Conservation (phyloP, 2,797 vertebrate species). For the Schizopygopsis pylzovi region DNA sequence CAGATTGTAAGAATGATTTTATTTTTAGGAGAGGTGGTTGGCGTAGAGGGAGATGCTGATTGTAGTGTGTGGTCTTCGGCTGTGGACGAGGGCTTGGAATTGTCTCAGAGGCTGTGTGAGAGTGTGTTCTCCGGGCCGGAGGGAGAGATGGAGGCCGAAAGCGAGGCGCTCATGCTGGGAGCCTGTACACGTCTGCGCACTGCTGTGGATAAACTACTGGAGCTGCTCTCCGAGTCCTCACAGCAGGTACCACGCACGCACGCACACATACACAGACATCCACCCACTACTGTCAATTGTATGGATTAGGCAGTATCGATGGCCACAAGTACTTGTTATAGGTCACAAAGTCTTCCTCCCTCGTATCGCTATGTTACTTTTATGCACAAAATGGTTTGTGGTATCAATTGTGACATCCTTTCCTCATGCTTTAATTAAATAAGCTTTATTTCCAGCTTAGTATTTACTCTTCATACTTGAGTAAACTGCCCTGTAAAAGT, state of each 20-base stretch:
- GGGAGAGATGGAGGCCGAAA: slow-evolving; percentile 76
- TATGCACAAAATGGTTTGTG: background rate
- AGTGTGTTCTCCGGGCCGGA: slow-evolving; percentile 87
- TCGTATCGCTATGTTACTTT: background rate
- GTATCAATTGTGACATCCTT: background rate
- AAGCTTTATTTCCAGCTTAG: background rate
- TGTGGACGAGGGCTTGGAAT: slow-evolving; percentile 79
- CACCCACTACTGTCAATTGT: background rate
- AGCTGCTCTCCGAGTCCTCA: slow-evolving; percentile 87
- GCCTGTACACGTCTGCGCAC: slow-evolving; percentile 80
- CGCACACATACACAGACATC: background rate
- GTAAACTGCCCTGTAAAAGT: background rate
- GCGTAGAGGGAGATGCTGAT: slow-evolving; percentile 66
- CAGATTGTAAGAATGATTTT: background rate
- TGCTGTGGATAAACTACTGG: slow-evolving; percentile 87
- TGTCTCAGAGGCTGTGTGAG: slow-evolving; percentile 90
- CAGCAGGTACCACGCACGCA: slow-evolving; percentile 78
- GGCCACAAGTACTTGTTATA: background rate
- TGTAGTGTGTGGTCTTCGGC: slow-evolving; percentile 68
- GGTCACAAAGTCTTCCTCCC: too few relatives aligned
- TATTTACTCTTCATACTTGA: background rate
- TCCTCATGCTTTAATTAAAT: background rate
- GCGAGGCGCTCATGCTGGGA: slow-evolving; percentile 81
- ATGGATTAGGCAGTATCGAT: background rate
- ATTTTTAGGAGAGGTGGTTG: slow-evolving; percentile 56